phyloP scores from a whole-genome alignment of 2,797 vertebrate species.

The Sebastes cheni region DNA sequence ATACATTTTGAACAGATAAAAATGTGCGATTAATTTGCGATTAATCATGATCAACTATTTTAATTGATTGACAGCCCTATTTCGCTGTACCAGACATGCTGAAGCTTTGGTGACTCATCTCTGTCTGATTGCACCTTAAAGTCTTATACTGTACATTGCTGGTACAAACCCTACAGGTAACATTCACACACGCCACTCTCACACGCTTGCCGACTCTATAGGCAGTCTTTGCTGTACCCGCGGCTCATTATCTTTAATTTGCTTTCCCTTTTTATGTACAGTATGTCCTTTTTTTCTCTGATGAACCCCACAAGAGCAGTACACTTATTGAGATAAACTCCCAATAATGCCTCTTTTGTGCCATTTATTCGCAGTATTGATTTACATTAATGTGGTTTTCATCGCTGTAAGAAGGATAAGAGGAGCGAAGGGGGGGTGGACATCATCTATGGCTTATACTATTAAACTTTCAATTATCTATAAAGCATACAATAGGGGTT shows the following conservation, averaged over 20 bases:
- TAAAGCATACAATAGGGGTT: conserved; percentile 56
- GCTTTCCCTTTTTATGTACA: not conserved
- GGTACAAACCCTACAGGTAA: not conserved
- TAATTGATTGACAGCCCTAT: too few relatives aligned
- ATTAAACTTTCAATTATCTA: conserved; percentile 78
- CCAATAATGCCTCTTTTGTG: conserved; percentile 17
- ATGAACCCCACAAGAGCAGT: not conserved
- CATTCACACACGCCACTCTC: not conserved
- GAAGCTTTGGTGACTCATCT: not conserved
- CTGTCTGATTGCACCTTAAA: not conserved
- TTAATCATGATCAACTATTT: too few relatives aligned
- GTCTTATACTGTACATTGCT: not conserved
- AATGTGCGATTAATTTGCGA: too few relatives aligned
- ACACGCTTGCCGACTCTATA: not conserved
- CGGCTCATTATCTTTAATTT: not conserved
- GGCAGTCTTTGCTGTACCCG: not conserved
- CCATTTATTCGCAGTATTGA: conserved; percentile 41
- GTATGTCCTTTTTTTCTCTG: not conserved
- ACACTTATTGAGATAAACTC: conserved; percentile 11
- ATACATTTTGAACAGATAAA: too few relatives aligned
- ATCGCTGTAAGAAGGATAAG: conserved; percentile 9
- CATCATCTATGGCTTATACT: conserved; percentile 40
- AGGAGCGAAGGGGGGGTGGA: not conserved
- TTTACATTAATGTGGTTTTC: conserved; percentile 53
- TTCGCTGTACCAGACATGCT: not conserved